A percentile compares a stretch with the other conserved stretches of the same genome.
Conservation (phyloP, 2,113 vertebrate species). For the Gila orcuttii region DNA sequence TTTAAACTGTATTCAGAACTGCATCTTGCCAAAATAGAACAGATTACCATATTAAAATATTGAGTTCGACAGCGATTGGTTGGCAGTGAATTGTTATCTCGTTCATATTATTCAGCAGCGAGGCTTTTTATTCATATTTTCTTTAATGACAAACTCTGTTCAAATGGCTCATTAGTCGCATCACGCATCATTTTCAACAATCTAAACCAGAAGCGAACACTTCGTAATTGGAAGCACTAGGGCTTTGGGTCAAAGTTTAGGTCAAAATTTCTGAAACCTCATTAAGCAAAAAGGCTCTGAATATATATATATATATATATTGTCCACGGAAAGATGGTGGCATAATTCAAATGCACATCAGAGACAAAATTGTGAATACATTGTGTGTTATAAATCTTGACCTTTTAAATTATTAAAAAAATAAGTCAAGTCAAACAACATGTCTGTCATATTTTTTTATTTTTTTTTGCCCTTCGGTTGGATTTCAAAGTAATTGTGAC, state of each 20-base stretch:
- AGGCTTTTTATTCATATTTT: slow-evolving; percentile 49
- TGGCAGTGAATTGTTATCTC: slow-evolving; percentile 14
- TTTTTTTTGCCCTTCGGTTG: background rate
- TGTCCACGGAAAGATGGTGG: background rate
- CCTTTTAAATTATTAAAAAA: background rate
- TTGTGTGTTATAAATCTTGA: background rate
- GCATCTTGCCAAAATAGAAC: background rate
- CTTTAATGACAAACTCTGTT: slow-evolving; percentile 56
- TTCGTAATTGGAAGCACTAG: slow-evolving; percentile 70
- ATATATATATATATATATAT: background rate
- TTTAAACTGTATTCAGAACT: slow-evolving; percentile 10
- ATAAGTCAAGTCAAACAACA: background rate
- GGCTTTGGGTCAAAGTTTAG: slow-evolving; percentile 66
- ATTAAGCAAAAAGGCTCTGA: background rate
- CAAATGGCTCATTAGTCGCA: slow-evolving; percentile 66
- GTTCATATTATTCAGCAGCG: background rate
- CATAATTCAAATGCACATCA: slow-evolving; percentile 6
- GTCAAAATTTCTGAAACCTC: slow-evolving; percentile 23
- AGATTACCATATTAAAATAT: background rate
- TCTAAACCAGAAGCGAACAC: slow-evolving; percentile 62
- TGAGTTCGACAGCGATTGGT: background rate
- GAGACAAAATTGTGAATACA: background rate
- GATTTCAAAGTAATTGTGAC: background rate
- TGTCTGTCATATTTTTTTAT: background rate
- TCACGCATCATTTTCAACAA: slow-evolving; percentile 71